Base-by-base conservation (phyloP, 2,113 vertebrate genomes). In the Paramormyrops kingsleyae region DNA sequence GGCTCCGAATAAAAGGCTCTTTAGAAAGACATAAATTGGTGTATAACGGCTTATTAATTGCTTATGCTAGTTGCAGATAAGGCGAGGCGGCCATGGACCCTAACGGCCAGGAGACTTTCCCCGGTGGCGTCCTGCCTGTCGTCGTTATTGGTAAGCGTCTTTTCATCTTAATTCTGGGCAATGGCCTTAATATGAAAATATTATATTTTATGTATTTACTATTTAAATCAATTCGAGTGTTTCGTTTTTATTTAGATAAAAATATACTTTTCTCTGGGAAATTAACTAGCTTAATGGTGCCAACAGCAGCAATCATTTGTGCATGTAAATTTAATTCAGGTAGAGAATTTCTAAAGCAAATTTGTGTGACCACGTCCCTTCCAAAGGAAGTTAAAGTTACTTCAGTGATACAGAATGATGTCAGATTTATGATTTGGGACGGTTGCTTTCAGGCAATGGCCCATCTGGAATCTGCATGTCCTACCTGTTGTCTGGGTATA, bases 401-500 rank as follows among this genome's bases (percentile, higher is more conserved):
- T 70, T 70, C n/a, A 27, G 62, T 12, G 4, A 12, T 70, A 13
- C 62, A 70, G 62, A 66, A 31, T 87, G 10, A 3, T 39, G 27
- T 17, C 52, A 49, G 12, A 53, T 19, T 12, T 35, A 4, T 52
- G 5, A 19, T 24, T 50, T 46, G 2, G 19, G 42, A 8, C 5
- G 49, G 21, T 87, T 87, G 24, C 47, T 87, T 88, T 44, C 88
- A 97, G 96, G 96, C 49, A 97, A 97, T 27, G 96, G 96, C 0
- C 96, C 96, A 0, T 97, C 96, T 0, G 96, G 96, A 17, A 97
- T 97, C 91, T 96, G 96, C 84, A 92, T 97, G 52, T 97, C 96
- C 0, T 96, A 96, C 92, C 93, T 97, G 92, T 88, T 97, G 92
- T 96, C 96, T 0, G 96, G 96, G n/a, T 91, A 96, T 92, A 94